Evolutionary conservation across 2,888 invertebrate species (phyloP).

Genomic region (Rhagium mordax): DNA sequence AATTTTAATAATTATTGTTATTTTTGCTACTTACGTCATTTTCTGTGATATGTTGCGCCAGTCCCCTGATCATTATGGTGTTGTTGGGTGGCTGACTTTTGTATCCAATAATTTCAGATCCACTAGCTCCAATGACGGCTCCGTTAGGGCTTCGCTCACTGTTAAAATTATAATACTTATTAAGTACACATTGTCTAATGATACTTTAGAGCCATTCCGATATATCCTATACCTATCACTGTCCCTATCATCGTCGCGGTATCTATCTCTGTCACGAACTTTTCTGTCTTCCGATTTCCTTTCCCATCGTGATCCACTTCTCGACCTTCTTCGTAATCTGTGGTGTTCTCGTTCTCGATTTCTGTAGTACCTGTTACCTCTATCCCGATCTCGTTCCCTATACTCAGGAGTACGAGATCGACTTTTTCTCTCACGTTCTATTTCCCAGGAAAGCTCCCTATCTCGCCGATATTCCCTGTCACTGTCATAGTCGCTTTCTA

Average conservation of each 20-base stretch:
- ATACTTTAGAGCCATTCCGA: constrained; percentile 56
- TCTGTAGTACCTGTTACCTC: constrained; percentile 61
- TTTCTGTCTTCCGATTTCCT: constrained; percentile 65
- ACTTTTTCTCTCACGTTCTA: constrained; percentile 60
- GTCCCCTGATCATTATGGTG: constrained; percentile 83
- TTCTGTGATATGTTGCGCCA: constrained; percentile 83
- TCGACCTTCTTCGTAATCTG: constrained; percentile 61
- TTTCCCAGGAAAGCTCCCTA: constrained; percentile 41
- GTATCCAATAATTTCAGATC: constrained; percentile 69
- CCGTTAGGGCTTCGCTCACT: constrained; percentile 68
- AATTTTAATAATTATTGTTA: too few relatives aligned
- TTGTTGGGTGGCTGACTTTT: constrained; percentile 72
- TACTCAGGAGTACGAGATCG: constrained; percentile 63
- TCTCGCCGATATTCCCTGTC: constrained; percentile 62
- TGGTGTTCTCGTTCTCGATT: constrained; percentile 63
- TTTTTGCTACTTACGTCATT: constrained; percentile 82
- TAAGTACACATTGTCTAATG: constrained; percentile 51
- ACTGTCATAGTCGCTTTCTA: constrained; percentile 66
- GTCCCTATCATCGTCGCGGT: constrained; percentile 68
- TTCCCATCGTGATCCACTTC: constrained; percentile 67
- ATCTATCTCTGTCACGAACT: constrained; percentile 65
- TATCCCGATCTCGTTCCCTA: constrained; percentile 55
- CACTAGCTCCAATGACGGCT: constrained; percentile 67
- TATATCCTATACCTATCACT: constrained; percentile 68
- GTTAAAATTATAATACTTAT: constrained; percentile 63